Evolutionary conservation across 2,797 vertebrate species (phyloP).

Genomic region (Xenentodon cancila): DNA sequence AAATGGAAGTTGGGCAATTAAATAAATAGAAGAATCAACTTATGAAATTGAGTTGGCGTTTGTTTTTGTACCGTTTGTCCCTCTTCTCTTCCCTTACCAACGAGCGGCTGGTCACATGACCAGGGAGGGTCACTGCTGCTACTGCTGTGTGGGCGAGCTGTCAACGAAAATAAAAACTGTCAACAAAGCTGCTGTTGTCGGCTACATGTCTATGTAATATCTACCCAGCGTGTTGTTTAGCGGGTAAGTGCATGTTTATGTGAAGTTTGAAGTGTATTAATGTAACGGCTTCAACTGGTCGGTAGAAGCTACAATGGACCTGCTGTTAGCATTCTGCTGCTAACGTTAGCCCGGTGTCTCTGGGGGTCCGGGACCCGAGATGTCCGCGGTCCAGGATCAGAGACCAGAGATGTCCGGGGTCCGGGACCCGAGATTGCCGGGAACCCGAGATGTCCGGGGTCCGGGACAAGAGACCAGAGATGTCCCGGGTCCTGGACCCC

Average conservation of each 20-base stretch:
- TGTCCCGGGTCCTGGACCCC: too few species aligned
- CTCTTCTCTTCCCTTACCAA: constrained; percentile 25
- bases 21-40: not conserved
- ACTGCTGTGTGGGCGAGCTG: constrained; percentile 56
- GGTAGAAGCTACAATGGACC: constrained; percentile 6
- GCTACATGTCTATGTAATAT: constrained; percentile 45
- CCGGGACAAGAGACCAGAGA: too few species aligned
- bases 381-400: too few species aligned
- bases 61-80: not conserved
- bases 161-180: constrained; percentile 52
- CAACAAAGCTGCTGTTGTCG: constrained; percentile 20
- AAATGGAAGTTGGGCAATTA: not conserved
- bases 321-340: constrained; percentile 56
- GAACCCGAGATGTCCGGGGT: too few species aligned
- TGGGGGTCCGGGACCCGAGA: not conserved
- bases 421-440: too few species aligned
- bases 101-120: constrained; percentile 71
- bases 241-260: not conserved
- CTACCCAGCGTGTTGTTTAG: not conserved
- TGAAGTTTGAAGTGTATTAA: not conserved
- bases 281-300: not conserved
- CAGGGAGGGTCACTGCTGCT: constrained; percentile 51
- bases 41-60: not conserved
- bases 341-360: constrained; percentile 39
- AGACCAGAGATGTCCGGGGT: too few species aligned